Base-by-base conservation (phyloP, 1,140 invertebrate species). In the Charaxes varanes region DNA sequence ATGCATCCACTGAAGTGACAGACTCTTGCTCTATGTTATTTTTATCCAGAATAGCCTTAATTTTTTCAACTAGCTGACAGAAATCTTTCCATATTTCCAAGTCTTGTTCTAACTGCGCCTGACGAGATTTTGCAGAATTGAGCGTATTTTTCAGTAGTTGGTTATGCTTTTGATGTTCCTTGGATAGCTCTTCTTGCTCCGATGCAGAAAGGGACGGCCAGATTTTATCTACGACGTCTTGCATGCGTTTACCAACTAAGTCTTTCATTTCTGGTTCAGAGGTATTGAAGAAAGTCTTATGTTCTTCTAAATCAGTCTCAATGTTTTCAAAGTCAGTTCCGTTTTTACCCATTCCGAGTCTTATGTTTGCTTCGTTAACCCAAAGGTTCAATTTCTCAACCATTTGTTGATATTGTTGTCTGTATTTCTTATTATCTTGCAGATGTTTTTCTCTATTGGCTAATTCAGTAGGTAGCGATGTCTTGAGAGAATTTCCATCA, bases 241-340 rank as follows among this genome's bases (percentile, higher is more conserved):
- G 92, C 50, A 95, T 92, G 38, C 90, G 88, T 42, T 94, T 91
- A 1, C 92, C 90, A 0, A 95, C 90, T 27, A 95, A 77, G 62
- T 94, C 93, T 12, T 91, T 89, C 53, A 94, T 93, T 18, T 88
- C 87, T 0, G 88, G 83, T 63, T 95, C 93, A 23, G 89, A 91
- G 8, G 69, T 56, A 50, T 90, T 91, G 59, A 95, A 94, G 85
- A 93, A 95, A 13, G 89, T 88, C 77, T 94, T 94, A 61, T 96
- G 94, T 54, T 97, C 92, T 66, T 94, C 91, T 6, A 97, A 82
- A 61, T 96, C 93, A 4, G 88, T 86, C 12, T 91, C 83, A 3
- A 96, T 90, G 52, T 93, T 95, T 54, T 94, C 92, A 69, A 95
- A 96, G 67, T 97, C 93, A 12, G 95, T 90, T 21, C 94, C 95